These are phyloP conservation scores for Pelecanus crispus DNA, from an alignment of 2,113 vertebrate genomes.

Conservation along the genomic window DNA sequence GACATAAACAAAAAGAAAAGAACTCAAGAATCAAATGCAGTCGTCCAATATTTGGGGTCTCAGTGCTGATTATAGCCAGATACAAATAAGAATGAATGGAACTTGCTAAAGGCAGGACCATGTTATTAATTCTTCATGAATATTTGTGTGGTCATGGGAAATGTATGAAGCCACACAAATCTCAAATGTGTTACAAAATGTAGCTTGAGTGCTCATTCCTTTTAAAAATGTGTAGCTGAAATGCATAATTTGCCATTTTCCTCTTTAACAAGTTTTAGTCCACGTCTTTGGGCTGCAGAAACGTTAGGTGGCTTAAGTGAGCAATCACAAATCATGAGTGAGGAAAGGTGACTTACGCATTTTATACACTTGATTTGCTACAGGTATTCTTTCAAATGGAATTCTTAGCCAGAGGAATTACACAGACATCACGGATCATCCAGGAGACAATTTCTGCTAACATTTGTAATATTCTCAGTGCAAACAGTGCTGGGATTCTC, in stretches of 20 bases:
- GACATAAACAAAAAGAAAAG: slow-evolving; percentile 58
- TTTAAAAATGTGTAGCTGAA: not conserved
- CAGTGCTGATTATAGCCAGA: slow-evolving; percentile 52
- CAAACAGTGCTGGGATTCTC: not conserved
- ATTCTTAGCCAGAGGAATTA: not conserved
- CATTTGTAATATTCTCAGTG: not conserved
- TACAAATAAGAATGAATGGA: slow-evolving; percentile 55
- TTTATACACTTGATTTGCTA: not conserved
- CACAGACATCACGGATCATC: not conserved
- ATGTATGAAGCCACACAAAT: slow-evolving; percentile 1
- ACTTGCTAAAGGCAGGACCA: slow-evolving; percentile 48
- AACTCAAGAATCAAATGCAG: slow-evolving; percentile 38
- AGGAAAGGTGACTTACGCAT: not conserved
- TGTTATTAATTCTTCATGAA: slow-evolving; percentile 63
- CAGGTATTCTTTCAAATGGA: not conserved
- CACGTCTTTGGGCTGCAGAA: not conserved
- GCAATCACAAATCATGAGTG: not conserved
- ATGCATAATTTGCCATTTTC: not conserved
- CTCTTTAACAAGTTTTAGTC: not conserved
- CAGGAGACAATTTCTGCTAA: not conserved
- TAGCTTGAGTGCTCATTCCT: not conserved
- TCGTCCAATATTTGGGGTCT: slow-evolving; percentile 45
- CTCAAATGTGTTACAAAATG: slow-evolving; percentile 6
- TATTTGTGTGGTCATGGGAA: slow-evolving; percentile 59
- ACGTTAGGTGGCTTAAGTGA: not conserved